A percentile compares a stretch with the other conserved stretches of the same genome.
phyloP scores from a whole-genome alignment of 2,888 invertebrate species.

The Andrena hattorfiana region DNA sequence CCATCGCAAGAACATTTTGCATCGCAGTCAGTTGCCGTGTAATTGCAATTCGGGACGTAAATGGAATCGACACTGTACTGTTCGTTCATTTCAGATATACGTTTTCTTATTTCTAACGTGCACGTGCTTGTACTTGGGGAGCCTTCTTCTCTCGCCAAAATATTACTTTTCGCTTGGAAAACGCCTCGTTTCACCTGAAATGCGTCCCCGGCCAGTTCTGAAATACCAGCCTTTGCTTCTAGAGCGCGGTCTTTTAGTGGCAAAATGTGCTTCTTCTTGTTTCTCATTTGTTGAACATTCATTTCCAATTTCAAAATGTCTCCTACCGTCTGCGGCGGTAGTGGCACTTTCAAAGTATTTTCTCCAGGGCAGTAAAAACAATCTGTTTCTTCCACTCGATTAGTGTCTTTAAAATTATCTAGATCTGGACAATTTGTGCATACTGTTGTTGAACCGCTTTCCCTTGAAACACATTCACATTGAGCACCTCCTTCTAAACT shows the following conservation, averaged over 20 bases:
- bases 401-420: background rate
- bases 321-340: background rate
- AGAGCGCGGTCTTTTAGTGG: background rate
- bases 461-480: background rate
- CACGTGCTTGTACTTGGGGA: background rate
- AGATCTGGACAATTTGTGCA: background rate
- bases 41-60: background rate
- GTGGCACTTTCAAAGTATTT: too few species aligned
- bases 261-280: background rate
- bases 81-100: background rate
- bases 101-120: background rate
- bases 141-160: background rate
- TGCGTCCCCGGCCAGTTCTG: background rate
- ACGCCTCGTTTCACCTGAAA: background rate
- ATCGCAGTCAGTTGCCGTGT: background rate
- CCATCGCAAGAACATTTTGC: constrained; percentile 35
- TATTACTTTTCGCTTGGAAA: too few species aligned
- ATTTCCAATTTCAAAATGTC: background rate
- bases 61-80: constrained; percentile 13
- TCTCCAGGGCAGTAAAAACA: background rate
- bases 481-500: background rate
- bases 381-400: too few species aligned
- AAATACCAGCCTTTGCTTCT: background rate
- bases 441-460: background rate
- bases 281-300: background rate